These are phyloP conservation scores for Thereva nobilitata DNA, from an alignment of 2,888 invertebrate genomes.

Conservation along the genomic window DNA sequence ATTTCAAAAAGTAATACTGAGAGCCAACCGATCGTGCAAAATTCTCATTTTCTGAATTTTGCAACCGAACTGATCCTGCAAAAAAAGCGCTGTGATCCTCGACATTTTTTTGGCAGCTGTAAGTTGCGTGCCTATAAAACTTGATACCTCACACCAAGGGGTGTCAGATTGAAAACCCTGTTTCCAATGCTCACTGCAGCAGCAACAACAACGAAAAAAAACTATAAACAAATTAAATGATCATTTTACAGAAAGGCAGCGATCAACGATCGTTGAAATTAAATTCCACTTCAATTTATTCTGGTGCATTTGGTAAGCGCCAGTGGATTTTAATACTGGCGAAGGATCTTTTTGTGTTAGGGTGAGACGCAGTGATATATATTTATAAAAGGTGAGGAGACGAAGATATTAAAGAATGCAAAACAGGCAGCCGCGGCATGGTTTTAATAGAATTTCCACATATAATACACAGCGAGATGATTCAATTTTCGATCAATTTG, in stretches of 20 bases:
- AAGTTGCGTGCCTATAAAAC: constrained; percentile 23
- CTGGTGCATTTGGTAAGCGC: neutral
- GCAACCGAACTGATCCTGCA: constrained; percentile 1
- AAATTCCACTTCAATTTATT: constrained; percentile 14
- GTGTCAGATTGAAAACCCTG: neutral
- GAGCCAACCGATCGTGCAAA: constrained; percentile 1
- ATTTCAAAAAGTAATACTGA: neutral
- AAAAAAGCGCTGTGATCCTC: neutral
- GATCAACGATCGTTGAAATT: constrained; percentile 26
- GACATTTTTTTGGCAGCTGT: constrained; percentile 13
- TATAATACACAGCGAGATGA: constrained; percentile 17
- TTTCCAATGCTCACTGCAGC: neutral
- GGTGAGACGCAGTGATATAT: neutral
- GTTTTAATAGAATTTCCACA: constrained; percentile 24
- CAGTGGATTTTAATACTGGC: constrained; percentile 8
- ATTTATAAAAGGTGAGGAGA: neutral
- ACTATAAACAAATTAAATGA: constrained; percentile 29
- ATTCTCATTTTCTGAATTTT: neutral
- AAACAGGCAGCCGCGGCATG: constrained; percentile 10
- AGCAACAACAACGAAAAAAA: constrained; percentile 13
- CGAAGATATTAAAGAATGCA: neutral
- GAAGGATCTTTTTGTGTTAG: neutral
- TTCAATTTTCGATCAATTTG: constrained; percentile 34
- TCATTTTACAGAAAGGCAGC: constrained; percentile 26
- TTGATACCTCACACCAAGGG: constrained; percentile 1